These are phyloP conservation scores for Melanocharis versteri DNA, from an alignment of 2,113 vertebrate species.

Conservation along the genomic window DNA sequence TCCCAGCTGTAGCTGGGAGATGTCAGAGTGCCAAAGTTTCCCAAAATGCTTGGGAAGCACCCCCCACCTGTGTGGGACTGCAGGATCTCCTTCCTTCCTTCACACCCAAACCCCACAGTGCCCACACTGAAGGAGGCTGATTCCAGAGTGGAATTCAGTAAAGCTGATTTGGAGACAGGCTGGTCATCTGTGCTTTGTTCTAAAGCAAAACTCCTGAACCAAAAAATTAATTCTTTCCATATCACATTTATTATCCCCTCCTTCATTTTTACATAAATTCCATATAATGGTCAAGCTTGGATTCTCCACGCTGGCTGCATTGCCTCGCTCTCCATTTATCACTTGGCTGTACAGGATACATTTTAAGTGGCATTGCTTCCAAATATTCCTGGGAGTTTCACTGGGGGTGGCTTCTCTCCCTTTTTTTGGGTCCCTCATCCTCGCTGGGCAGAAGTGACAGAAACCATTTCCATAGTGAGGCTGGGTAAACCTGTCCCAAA, in stretches of 20 bases:
- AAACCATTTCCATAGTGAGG: background rate
- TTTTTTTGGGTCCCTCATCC: background rate
- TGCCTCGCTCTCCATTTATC: background rate
- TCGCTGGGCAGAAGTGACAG: background rate
- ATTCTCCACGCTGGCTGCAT: background rate
- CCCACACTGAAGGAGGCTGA: background rate
- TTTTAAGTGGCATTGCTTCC: background rate
- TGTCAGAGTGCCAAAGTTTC: background rate
- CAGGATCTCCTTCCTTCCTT: background rate
- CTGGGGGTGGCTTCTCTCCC: background rate
- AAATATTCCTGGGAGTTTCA: background rate
- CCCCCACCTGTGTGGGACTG: too few relatives aligned
- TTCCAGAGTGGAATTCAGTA: background rate
- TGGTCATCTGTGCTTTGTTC: background rate
- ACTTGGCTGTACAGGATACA: background rate
- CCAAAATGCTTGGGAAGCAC: background rate
- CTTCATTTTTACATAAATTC: background rate
- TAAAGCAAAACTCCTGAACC: background rate
- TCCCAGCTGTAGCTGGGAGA: background rate
- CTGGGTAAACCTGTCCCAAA: background rate
- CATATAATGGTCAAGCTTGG: background rate
- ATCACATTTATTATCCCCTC: background rate
- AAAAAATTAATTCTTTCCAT: background rate
- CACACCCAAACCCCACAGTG: fast-evolving
- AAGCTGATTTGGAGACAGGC: background rate